Conservation (phyloP, 2,113 vertebrate genomes). For the Sebastes schlegelii region DNA sequence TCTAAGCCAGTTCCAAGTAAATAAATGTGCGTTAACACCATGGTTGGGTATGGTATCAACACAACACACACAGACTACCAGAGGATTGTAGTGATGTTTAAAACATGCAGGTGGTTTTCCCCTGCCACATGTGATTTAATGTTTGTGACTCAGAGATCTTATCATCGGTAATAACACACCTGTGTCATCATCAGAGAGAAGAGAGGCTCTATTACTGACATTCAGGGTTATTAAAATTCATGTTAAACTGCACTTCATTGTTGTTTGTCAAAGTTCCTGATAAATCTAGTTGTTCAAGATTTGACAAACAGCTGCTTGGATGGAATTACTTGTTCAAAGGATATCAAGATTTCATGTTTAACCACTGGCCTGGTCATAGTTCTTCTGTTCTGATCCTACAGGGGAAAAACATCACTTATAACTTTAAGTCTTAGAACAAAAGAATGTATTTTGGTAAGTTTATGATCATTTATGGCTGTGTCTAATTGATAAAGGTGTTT, state of each 20-base stretch:
- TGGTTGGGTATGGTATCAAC: not conserved
- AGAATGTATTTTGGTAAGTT: not conserved
- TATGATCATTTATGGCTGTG: not conserved
- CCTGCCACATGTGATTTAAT: constrained; percentile 23
- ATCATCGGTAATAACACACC: constrained; percentile 24
- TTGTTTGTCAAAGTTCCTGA: not conserved
- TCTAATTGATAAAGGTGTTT: not conserved
- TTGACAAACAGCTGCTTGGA: not conserved
- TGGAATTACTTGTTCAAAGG: not conserved
- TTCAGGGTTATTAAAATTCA: not conserved
- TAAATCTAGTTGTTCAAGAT: not conserved
- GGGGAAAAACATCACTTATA: not conserved
- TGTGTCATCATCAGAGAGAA: constrained; percentile 32
- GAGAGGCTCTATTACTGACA: not conserved
- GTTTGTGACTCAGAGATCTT: constrained; percentile 30
- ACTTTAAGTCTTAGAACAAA: not conserved
- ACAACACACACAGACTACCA: constrained; percentile 6
- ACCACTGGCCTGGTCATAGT: not conserved
- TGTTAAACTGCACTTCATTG: constrained; percentile 12
- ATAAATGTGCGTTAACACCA: not conserved
- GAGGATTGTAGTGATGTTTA: not conserved
- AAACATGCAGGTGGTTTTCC: constrained; percentile 23
- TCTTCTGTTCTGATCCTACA: not conserved
- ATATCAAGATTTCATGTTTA: not conserved
- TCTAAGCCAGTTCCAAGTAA: not conserved